Base-by-base conservation (phyloP, 2,113 vertebrate genomes). In the Elephas maximus region DNA sequence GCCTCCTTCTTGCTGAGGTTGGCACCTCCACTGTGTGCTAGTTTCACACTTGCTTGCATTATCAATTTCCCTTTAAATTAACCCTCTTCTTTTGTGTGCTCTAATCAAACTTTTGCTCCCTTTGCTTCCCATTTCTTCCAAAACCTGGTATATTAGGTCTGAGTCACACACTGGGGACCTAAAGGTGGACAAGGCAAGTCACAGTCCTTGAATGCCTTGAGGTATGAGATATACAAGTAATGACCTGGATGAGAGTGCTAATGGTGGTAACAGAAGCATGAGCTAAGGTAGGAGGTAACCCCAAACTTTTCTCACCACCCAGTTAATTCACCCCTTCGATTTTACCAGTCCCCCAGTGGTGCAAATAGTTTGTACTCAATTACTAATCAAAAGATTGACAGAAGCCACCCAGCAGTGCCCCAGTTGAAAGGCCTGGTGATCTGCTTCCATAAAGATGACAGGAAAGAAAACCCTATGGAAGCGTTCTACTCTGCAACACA, bases 1-100 rank as follows among this genome's bases (percentile, higher is more conserved):
- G 26, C 63, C 45, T 95, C 15, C 30, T 57, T 53, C 23, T 96
- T 67, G 14, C 63, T 24, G 74, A 90, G 11, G 18, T 74, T 83
- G 37, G 60, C 30, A 80, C 28, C 41, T 94, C 11, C 11, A 23
- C 18, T 44, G 12, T 44, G 21, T 71, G 45, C 79, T 85, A 60
- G 90, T 88, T 95, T 77, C 63, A 85, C 11, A 67, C 6, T 76
- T 21, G 67, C 23, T 60, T 89, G 45, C 41, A 92, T 95, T 79
- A 86, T 20, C 20, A 33, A 21, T 85, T 88, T 79, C 87, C 74
- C 37, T 82, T 7, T 94, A 44, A 57, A 73, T 23, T 65, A 84
- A 11, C 1, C 1, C 18, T 85, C 12, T 57, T 21, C 18, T 79
- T 89, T 57, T 26, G 5, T 79, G 48, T 79, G 79, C 6, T 80